Base-by-base conservation (phyloP, 1,140 invertebrate genomes). In the Drosophila persimilis region DNA sequence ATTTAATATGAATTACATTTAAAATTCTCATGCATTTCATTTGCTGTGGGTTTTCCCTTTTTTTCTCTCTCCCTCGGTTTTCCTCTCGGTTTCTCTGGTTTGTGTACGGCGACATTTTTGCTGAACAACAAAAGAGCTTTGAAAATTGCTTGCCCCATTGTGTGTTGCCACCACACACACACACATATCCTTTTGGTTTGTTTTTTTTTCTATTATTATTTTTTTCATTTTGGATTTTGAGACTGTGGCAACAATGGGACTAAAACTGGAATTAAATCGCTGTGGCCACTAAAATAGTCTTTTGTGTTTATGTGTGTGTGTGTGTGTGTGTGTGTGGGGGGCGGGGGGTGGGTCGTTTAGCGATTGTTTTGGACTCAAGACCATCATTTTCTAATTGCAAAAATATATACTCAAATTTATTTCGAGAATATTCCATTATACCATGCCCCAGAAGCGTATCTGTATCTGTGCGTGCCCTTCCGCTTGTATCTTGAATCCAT, bases 1-100 rank as follows among this genome's bases (percentile, higher is more conserved):
- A 86, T 85, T 85, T 86, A 51, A 72, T 77, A 88, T 88, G 83
- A 78, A 86, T 86, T 86, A 77, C 80, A 86, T 88, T 52, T 86
- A 53, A 77, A 81, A 86, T 84, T 73, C 76, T 59, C 60, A 73
- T 86, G 60, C 73, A 73, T 71, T 85, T 69, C 35, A 67, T 69
- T 70, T 26, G 41, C 48, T 51, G 15, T 35, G 15, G 2, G 11
- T 35, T 51, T 69, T 53, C 39, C 54, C 9, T 51, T 47, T 62
- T 31, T 17, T 17, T 15, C 15, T 15, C 15, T 15, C 17, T 2
- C 2, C 9, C 8, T 31, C 8, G 31, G 31, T 9, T 43, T 47
- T 31, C 8, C 2, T 31, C 8, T 31, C 8, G 31, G 31, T 9
- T 43, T 47, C 50, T 17, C 46, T 26, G 22, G 44, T 9, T 11